These are phyloP conservation scores for Dysidea cf. avara DNA, from an alignment of 37 sponge, comb jelly and placozoan genomes.

Conservation along the genomic window DNA sequence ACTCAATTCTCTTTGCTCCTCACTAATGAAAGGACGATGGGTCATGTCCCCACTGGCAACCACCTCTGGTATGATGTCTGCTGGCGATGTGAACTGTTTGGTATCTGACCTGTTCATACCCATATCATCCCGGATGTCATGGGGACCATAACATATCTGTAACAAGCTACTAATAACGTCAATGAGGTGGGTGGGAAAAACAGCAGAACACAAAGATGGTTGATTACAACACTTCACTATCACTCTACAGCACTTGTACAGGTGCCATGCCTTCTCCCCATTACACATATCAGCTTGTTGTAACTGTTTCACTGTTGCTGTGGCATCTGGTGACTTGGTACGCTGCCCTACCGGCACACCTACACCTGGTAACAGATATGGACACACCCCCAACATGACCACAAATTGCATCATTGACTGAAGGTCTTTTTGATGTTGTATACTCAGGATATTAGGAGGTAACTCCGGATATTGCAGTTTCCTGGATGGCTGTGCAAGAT, in stretches of 20 bases:
- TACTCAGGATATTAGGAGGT: slow-evolving; percentile 39
- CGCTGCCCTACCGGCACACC: slow-evolving; percentile 35
- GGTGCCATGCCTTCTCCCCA: background rate
- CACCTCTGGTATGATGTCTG: no score
- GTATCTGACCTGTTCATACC: no score
- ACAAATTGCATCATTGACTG: slow-evolving; percentile 45
- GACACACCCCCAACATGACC: slow-evolving; percentile 62
- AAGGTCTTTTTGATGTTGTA: slow-evolving; percentile 37
- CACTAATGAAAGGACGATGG: background rate
- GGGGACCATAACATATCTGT: slow-evolving; percentile 41
- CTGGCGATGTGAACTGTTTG: no score
- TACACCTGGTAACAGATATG: slow-evolving; percentile 60
- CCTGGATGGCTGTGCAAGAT: no score
- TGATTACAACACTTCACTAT: slow-evolving; percentile 3
- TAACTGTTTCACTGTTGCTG: no score
- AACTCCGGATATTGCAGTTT: no score
- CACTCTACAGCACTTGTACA: slow-evolving; percentile 7
- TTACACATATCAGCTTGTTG: background rate
- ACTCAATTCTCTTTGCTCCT: slow-evolving; percentile 14
- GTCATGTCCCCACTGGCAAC: no score
- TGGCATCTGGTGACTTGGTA: background rate
- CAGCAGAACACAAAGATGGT: slow-evolving; percentile 8
- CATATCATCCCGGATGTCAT: background rate
- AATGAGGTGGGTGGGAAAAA: slow-evolving; percentile 29
- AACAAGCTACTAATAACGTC: slow-evolving; percentile 53